Conservation (phyloP, 2,113 vertebrate genomes). For the Struthio camelus region DNA sequence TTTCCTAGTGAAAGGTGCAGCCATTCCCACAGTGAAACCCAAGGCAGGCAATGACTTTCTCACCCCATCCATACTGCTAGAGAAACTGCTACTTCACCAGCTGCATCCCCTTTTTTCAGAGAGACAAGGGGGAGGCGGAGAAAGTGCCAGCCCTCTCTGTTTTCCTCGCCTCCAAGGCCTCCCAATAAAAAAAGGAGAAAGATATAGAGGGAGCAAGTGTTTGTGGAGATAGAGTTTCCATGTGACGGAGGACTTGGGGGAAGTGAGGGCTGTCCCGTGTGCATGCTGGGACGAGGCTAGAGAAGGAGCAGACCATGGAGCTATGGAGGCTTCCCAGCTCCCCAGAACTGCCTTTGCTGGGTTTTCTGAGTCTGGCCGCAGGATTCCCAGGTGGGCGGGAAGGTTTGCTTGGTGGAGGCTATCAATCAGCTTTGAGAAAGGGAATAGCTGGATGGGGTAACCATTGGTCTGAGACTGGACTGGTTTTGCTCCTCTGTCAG, state of each 20-base stretch:
- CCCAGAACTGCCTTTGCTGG: background rate
- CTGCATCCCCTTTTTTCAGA: slow-evolving; percentile 56
- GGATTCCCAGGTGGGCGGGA: background rate
- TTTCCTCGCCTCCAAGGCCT: slow-evolving; percentile 7
- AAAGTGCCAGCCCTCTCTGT: background rate
- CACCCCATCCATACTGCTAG: slow-evolving; percentile 68
- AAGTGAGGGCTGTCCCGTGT: background rate
- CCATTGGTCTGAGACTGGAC: background rate
- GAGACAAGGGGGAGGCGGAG: background rate
- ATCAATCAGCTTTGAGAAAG: background rate
- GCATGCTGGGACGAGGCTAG: too few species aligned
- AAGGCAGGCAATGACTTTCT: slow-evolving; percentile 74
- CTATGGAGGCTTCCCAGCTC: background rate
- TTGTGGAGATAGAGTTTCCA: slow-evolving; percentile 39
- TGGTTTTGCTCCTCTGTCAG: background rate
- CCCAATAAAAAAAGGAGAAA: background rate
- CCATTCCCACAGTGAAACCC: slow-evolving; percentile 66
- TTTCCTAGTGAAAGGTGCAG: slow-evolving; percentile 51
- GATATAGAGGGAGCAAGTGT: slow-evolving; percentile 57
- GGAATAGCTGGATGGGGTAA: background rate
- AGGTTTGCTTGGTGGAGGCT: background rate
- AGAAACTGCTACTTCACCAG: slow-evolving; percentile 46
- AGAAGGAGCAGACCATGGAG: background rate
- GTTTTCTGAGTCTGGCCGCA: background rate
- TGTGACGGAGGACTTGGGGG: background rate